Evolutionary conservation across 1,140 invertebrate genomes (phyloP).

Genomic region (Drosophila repleta): DNA sequence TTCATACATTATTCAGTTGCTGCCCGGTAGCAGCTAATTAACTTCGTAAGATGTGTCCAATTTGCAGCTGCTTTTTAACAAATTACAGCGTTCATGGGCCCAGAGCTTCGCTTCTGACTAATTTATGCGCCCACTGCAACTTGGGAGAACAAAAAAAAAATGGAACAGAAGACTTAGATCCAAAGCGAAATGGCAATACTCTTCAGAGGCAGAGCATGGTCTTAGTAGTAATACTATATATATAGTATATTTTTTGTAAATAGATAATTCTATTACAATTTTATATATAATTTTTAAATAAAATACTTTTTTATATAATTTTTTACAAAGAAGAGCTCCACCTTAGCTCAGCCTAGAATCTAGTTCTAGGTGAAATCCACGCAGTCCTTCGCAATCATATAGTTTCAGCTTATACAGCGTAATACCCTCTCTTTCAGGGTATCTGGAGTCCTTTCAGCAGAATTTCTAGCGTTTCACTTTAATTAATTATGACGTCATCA

Average conservation of each 20-base stretch:
- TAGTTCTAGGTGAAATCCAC: too few species aligned
- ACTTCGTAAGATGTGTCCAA: conserved; percentile 44
- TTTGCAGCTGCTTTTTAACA: conserved; percentile 48
- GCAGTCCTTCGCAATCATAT: too few species aligned
- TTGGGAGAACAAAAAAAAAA: conserved; percentile 15
- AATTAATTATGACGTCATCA: conserved; percentile 51
- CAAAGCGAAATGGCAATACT: background rate
- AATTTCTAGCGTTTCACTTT: conserved; percentile 25
- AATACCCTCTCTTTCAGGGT: conserved; percentile 8
- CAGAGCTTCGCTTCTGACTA: conserved; percentile 26
- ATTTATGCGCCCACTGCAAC: conserved; percentile 49
- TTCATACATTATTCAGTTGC: conserved; percentile 40
- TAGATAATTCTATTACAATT: background rate
- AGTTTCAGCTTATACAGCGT: background rate
- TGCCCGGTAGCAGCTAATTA: conserved; percentile 45
- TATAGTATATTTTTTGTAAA: too few species aligned
- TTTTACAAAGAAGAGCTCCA: background rate
- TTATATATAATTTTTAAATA: background rate
- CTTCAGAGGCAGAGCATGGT: too few species aligned
- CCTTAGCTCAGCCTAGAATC: too few species aligned
- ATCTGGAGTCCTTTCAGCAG: background rate
- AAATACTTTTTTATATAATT: background rate
- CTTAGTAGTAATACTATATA: too few species aligned
- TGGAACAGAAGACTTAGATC: background rate
- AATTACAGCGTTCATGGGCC: conserved; percentile 40